A percentile compares a stretch with the other conserved stretches of the same genome.
These are phyloP conservation scores for Danaus chrysippus DNA, from an alignment of 2,888 invertebrate species.

Conservation along the genomic window DNA sequence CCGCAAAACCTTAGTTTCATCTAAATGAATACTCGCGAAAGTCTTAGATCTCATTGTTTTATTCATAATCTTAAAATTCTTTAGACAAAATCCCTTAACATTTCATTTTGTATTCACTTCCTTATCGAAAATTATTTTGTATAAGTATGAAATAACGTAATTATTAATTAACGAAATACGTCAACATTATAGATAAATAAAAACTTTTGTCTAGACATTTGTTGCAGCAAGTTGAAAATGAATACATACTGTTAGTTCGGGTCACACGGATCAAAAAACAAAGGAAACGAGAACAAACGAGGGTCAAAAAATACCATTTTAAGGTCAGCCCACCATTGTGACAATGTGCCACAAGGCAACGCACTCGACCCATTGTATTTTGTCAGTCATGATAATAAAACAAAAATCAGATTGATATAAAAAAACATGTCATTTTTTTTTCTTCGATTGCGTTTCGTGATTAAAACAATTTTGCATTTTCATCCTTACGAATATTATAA, in stretches of 20 bases:
- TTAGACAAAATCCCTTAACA: too few species aligned
- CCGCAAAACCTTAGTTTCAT: too few species aligned
- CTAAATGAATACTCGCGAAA: too few species aligned
- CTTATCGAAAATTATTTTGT: too few species aligned
- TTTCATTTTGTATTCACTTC: too few species aligned
- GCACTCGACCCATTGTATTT: constrained; percentile 29
- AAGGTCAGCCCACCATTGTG: constrained; percentile 23
- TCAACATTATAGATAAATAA: too few species aligned
- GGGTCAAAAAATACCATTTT: constrained; percentile 20
- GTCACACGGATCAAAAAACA: constrained; percentile 27
- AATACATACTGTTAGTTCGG: constrained; percentile 4
- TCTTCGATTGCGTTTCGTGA: not conserved
- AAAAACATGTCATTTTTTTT: constrained; percentile 7
- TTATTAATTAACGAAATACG: too few species aligned
- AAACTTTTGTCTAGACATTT: not conserved
- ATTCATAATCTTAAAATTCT: too few species aligned
- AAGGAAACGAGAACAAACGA: constrained; percentile 22
- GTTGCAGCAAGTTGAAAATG: constrained; percentile 3
- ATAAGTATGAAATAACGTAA: too few species aligned
- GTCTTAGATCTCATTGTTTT: too few species aligned
- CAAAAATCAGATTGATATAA: constrained; percentile 10
- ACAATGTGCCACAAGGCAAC: constrained; percentile 27
- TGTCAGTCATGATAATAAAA: constrained; percentile 22
- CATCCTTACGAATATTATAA: too few species aligned
- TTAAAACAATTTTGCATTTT: too few species aligned